Conservation (phyloP, 2,113 vertebrate species). For the Perognathus longimembris region DNA sequence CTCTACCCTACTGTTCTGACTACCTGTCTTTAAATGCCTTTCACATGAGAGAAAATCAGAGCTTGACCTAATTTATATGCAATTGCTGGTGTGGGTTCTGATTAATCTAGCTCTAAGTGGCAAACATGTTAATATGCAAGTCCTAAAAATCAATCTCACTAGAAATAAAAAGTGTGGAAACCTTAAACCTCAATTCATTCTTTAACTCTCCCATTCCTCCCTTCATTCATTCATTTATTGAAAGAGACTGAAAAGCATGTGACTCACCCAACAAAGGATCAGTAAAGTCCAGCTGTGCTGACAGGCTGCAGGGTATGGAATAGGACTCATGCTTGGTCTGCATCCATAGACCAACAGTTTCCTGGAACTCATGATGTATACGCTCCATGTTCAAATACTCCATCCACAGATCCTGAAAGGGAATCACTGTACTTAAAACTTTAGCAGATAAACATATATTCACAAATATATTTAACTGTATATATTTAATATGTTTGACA, state of each 20-base stretch:
- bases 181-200: not conserved
- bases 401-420: conserved; percentile 93
- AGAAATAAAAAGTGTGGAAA: not conserved
- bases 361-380: conserved; percentile 91
- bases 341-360: conserved; percentile 91
- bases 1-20: not conserved
- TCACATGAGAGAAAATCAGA: not conserved
- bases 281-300: conserved; percentile 88
- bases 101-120: not conserved
- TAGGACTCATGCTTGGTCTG: conserved; percentile 91
- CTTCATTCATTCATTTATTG: not conserved
- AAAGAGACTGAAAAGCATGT: not conserved
- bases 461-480: not conserved
- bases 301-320: conserved; percentile 77
- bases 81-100: not conserved
- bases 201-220: not conserved
- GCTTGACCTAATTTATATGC: not conserved
- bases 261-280: conserved; percentile 89
- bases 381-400: conserved; percentile 95
- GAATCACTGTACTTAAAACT: conserved; percentile 37
- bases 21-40: not conserved
- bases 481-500: too few relatives aligned
- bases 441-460: not conserved
- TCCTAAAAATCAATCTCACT: not conserved
- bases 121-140: not conserved